These are phyloP conservation scores for Agelas oroides DNA, from an alignment of 37 sponge, comb jelly and placozoan genomes.

Conservation along the genomic window DNA sequence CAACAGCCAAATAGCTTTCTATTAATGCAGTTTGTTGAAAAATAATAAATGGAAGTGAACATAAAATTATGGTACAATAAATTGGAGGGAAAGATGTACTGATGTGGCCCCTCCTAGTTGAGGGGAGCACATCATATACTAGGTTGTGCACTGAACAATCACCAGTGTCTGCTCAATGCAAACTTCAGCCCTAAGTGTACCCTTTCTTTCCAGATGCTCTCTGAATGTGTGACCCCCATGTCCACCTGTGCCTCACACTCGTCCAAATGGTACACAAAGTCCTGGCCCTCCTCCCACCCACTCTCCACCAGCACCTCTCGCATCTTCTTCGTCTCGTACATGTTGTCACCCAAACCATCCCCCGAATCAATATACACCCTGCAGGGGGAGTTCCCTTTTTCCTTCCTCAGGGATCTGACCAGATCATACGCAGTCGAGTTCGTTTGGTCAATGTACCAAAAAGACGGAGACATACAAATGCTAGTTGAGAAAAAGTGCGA, in stretches of 20 bases:
- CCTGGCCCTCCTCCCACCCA: slow-evolving; percentile 72
- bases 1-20: no score
- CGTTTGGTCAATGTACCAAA: slow-evolving; percentile 78
- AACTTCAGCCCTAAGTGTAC: slow-evolving; percentile 62
- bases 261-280: slow-evolving; percentile 73
- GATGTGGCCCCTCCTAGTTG: no score
- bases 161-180: slow-evolving; percentile 45
- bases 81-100: no score
- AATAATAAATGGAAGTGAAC: no score
- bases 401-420: slow-evolving; percentile 14
- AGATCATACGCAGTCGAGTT: slow-evolving; percentile 58
- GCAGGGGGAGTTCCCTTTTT: not conserved
- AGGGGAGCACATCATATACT: no score
- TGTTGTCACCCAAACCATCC: slow-evolving; percentile 78
- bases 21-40: no score
- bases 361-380: slow-evolving; percentile 87
- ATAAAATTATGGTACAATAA: no score
- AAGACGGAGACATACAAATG: slow-evolving; percentile 80
- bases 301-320: slow-evolving; percentile 37
- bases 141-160: no score
- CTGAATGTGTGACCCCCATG: slow-evolving; percentile 72
- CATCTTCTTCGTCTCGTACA: slow-evolving; percentile 72
- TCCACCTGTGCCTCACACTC: slow-evolving; percentile 36
- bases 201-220: slow-evolving; percentile 84
- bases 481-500: slow-evolving; percentile 63